These are phyloP conservation scores for Nasonia oneida DNA, from an alignment of 2,888 invertebrate species.

Conservation along the genomic window DNA sequence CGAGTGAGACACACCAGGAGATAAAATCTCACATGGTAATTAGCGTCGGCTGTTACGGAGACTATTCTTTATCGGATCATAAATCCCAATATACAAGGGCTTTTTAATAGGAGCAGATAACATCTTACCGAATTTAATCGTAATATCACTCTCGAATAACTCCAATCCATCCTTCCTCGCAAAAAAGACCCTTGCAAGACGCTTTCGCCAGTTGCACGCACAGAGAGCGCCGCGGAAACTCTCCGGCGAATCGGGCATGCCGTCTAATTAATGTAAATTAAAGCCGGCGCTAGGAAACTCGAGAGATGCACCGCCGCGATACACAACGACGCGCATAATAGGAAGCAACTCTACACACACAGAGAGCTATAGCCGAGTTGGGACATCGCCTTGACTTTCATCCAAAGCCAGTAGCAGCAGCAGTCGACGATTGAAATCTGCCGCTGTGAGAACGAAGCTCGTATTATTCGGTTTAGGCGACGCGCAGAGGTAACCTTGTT, in stretches of 20 bases:
- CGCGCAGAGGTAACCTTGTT: background rate
- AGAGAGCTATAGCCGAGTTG: background rate
- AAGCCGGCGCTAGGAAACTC: background rate
- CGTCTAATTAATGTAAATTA: conserved; percentile 43
- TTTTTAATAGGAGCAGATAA: too few relatives aligned
- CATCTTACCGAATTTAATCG: background rate
- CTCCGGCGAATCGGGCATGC: conserved; percentile 13
- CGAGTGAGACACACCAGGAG: background rate
- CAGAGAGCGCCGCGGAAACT: background rate
- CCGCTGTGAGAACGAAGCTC: conserved; percentile 17
- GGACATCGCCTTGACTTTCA: conserved; percentile 4
- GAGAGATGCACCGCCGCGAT: background rate
- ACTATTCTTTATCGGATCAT: background rate
- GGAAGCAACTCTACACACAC: background rate
- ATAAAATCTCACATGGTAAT: conserved; percentile 14
- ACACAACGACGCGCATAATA: conserved; percentile 6
- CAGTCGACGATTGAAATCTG: background rate
- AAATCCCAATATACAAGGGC: too few relatives aligned
- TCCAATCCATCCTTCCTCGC: background rate
- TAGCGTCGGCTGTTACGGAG: conserved; percentile 1
- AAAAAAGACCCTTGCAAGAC: background rate
- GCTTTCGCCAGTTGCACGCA: conserved; percentile 13
- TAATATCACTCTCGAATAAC: background rate
- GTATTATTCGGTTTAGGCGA: background rate
- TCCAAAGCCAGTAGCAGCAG: background rate